Base-by-base conservation (phyloP, 2,888 invertebrate species). In the Euspilapteryx auroguttella region DNA sequence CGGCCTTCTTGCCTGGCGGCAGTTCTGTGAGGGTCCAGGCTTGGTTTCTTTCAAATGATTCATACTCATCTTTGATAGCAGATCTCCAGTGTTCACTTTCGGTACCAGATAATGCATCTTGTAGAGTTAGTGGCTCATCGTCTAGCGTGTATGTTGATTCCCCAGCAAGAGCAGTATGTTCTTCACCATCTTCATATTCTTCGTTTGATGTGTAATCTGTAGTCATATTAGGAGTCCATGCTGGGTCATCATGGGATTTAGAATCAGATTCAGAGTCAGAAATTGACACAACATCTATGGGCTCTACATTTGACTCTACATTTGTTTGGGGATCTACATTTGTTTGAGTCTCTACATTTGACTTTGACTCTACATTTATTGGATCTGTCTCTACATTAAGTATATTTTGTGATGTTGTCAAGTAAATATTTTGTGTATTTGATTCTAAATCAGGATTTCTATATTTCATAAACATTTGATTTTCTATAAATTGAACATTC, bases 161-260 rank as follows among this genome's bases (percentile, higher is more conserved):
- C n/a, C n/a, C n/a, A n/a, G n/a, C n/a, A n/a, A n/a, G 8, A 11
- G 23, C 28, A 17, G 17, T 23, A 12, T 5, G 11, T 3, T 11
- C 29, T 3, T 2, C 20, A 20, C 12, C 17, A 3, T 4, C 4
- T 7, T 7, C 12, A 3, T 27, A 17, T 20, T 27, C 27, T 3
- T 27, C 17, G 9, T 8, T 27, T 4, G 12, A 20, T 20, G n/a
- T 10, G 12, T 24, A 14, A 28, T 28, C 24, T 20, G 12, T 9
- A 29, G 24, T 14, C 24, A 29, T 24, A 7, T 24, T 21, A 12
- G 20, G 24, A 13, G 11, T 29, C 29, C 29, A 29, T 10, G 29
- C 25, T n/a, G n/a, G n/a, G 10, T 13, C 29, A 29, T 29, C 29
- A n/a, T 11, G 4, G 3, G 8, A 7, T 14, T 14, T 10, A 10